Percentiles rank a stretch among this genome's conserved stretches.
Evolutionary conservation across 2,888 invertebrate species (phyloP).

Genomic region (Thereva nobilitata): DNA sequence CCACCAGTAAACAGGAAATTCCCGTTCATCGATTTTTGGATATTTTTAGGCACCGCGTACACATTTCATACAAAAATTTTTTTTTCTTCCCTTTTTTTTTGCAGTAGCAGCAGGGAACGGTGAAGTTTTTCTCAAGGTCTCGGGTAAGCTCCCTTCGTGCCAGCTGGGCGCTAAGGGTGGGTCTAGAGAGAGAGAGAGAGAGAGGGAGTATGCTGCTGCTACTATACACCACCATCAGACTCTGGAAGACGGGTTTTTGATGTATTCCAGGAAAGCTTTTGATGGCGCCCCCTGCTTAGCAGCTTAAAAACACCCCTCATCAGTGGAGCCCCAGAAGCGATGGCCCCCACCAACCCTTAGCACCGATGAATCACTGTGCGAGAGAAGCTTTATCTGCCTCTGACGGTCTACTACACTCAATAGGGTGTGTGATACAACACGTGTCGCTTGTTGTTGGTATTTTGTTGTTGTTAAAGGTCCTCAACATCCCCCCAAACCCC

Average conservation of each 20-base stretch:
- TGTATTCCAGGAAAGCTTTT: slow-evolving; percentile 9
- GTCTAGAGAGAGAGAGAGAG: neutral
- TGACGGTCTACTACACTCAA: neutral
- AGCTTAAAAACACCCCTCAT: neutral
- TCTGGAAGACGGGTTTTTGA: neutral
- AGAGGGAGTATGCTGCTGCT: too few species aligned
- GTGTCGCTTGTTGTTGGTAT: slow-evolving; percentile 21
- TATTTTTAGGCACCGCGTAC: slow-evolving; percentile 35
- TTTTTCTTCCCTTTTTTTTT: slow-evolving; percentile 12
- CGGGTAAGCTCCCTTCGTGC: slow-evolving; percentile 23
- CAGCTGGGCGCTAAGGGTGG: slow-evolving; percentile 15
- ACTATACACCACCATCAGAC: neutral
- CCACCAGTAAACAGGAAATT: slow-evolving; percentile 30
- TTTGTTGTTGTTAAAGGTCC: neutral
- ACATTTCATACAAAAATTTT: slow-evolving; percentile 33
- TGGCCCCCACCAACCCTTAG: slow-evolving; percentile 6
- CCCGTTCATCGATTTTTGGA: slow-evolving; percentile 31
- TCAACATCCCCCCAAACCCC: too few species aligned
- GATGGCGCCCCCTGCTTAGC: neutral
- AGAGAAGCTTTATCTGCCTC: slow-evolving; percentile 1
- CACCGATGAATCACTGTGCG: slow-evolving; percentile 8
- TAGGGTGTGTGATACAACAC: slow-evolving; percentile 4
- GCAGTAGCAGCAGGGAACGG: slow-evolving; percentile 29
- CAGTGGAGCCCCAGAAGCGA: neutral
- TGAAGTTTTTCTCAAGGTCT: slow-evolving; percentile 40